Evolutionary conservation across 2,888 invertebrate species (phyloP), one percentile per base, ranked within the genome.

Genomic region (Drosophila mayaguana): DNA sequence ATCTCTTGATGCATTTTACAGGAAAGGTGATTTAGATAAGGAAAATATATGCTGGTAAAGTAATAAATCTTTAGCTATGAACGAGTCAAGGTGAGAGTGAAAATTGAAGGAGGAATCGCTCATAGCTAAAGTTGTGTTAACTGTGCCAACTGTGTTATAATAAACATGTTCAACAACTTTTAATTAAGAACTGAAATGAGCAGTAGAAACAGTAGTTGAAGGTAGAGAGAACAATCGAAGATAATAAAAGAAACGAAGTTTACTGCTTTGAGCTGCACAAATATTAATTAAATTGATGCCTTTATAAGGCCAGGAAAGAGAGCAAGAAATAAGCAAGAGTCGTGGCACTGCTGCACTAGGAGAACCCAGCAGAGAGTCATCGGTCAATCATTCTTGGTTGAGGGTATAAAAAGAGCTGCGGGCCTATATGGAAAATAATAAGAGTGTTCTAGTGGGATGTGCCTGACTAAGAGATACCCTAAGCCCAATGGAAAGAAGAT

Each of bases 1-100:
- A 63, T 63, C 45, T 55, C n/a, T 36, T 45, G 45, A 45, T 54
- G 54, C 16, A 38, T 4, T n/a, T n/a, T 43, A 34, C 22, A 34
- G n/a, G 2, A 51, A 42, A 43, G 20, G 32, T 28, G 38, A 40
- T 40, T 45, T 25, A 34, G 34, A 22, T 25, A 20, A 4, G 0
- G 14, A 2, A 36, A 4, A 36, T 14, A 22, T 8, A 14, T 51
- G 20, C 20, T 20, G 34, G 8, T 14, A 8, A 51, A 16, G 36
- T 9, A 18, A 50, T 50, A 50, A 50, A 50, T 50, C n/a, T 8
- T 14, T 2, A n/a, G 14, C 7, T 8, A 2, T 38, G 5, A 2
- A 36, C 14, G 36, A 9, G 14, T 9, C 3, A 36, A 38, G 6
- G 7, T 2, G 2, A 16, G 38, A 40, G 38, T 38, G 2, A 7